Base-by-base conservation (phyloP, 2,888 invertebrate species). In the Philereme vetulata region DNA sequence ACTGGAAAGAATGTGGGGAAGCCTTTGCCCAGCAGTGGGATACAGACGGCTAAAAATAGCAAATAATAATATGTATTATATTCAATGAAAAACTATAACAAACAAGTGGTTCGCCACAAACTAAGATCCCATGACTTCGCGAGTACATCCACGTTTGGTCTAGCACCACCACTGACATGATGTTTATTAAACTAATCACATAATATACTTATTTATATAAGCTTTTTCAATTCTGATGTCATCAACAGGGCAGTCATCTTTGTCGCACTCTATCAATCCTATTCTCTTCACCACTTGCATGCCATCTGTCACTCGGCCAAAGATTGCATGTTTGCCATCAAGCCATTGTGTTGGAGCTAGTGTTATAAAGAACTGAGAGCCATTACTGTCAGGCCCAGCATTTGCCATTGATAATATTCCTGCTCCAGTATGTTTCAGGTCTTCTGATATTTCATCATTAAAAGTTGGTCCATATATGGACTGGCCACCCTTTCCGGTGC, bases 341-440 rank as follows among this genome's bases (percentile, higher is more conserved):
- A 99, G 92, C 98, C 99, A 99, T 76, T 99, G 98, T 0, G 98
- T 98, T 1, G 99, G 98, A 0, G 97, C 98, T 62, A 99, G 88
- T 0, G 99, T 98, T 50, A 99, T 97, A 76, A 99, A 99, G 92
- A 99, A 99, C 84, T 99, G 99, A 36, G 98, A 98, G 3, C 99
- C 99, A 85, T 99, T 99, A 5, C 97, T 96, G 78, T 99, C 95
- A 0, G 98, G 98, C 0, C 99, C 99, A 21, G 98, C 96, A 93
- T 99, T 99, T 0, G 99, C 99, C 99, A 99, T 99, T 0, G 98
- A 98, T 40, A 98, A 78, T 59, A 98, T 95, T 0, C 98, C 98
- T 32, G 95, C 95, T 21, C 93, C 99, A n/a, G 98, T 97, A 82
- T 99, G 99, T 82, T 98, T 99, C 56, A 99, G 91, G 68, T 98